These are phyloP conservation scores for Myotis vivesi DNA, from an alignment of 2,797 vertebrate genomes.

Conservation along the genomic window DNA sequence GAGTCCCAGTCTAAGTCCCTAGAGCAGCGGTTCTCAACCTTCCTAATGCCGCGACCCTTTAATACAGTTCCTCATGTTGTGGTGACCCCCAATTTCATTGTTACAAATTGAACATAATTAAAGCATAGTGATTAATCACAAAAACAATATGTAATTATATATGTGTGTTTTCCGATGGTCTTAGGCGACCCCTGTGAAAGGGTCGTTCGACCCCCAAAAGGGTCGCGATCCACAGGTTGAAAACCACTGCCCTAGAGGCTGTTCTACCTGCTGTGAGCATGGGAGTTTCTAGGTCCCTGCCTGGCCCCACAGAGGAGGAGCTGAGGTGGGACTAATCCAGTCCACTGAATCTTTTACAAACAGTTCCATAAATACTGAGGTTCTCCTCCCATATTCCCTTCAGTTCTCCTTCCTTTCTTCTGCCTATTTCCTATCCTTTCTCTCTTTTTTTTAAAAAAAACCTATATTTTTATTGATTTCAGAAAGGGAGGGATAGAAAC, in stretches of 20 bases:
- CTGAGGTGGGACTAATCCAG: not conserved
- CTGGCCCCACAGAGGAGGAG: not conserved
- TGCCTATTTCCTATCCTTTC: not conserved
- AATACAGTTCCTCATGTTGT: too few relatives aligned
- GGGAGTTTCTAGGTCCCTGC: not conserved
- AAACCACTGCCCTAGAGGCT: not conserved
- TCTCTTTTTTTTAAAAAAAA: not conserved
- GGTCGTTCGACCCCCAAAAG: too few relatives aligned
- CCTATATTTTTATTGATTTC: not conserved
- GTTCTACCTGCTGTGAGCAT: not conserved
- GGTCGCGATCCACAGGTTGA: too few relatives aligned
- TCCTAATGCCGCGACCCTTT: too few relatives aligned
- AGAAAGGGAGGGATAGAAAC: not conserved
- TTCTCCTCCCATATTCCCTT: not conserved
- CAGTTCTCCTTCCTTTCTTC: not conserved
- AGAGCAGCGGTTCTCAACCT: not conserved
- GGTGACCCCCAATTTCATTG: too few relatives aligned
- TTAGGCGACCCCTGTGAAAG: too few relatives aligned
- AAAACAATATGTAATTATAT: too few relatives aligned
- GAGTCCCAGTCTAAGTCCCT: not conserved
- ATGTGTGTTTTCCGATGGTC: too few relatives aligned
- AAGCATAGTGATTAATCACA: too few relatives aligned
- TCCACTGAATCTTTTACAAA: not conserved
- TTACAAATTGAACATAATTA: too few relatives aligned
- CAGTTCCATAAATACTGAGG: not conserved